These are phyloP conservation scores for Trematocara variabile DNA, from an alignment of 2,113 vertebrate species.

Conservation along the genomic window DNA sequence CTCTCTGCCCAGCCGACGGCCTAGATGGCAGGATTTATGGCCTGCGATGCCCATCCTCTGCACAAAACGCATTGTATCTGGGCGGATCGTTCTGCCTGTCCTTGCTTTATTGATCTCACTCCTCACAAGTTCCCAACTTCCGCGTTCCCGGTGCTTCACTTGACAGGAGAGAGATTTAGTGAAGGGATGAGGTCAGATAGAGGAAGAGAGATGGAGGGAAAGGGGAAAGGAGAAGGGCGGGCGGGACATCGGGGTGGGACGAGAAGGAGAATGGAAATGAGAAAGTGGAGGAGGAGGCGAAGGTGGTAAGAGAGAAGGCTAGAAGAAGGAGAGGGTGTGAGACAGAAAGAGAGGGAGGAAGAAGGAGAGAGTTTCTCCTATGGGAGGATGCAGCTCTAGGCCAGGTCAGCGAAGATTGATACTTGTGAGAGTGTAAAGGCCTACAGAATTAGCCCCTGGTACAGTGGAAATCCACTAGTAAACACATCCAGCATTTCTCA, in stretches of 20 bases:
- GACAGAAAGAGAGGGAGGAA: neutral
- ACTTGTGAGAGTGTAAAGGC: constrained; percentile 47
- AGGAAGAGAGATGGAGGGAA: constrained; percentile 52
- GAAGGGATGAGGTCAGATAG: constrained; percentile 73
- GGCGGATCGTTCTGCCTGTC: constrained; percentile 69
- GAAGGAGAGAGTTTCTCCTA: constrained; percentile 38
- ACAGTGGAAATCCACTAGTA: constrained; percentile 56
- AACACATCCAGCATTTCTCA: constrained; percentile 59
- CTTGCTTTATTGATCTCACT: constrained; percentile 78
- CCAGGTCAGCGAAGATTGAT: constrained; percentile 69
- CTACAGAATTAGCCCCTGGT: constrained; percentile 52
- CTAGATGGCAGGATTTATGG: constrained; percentile 68
- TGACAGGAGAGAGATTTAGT: constrained; percentile 76
- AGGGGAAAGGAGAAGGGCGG: neutral
- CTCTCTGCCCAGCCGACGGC: constrained; percentile 36
- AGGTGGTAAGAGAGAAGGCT: neutral
- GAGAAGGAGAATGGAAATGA: constrained; percentile 14
- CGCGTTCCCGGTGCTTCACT: constrained; percentile 65
- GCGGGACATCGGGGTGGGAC: neutral
- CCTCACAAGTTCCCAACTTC: constrained; percentile 77
- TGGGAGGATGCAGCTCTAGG: constrained; percentile 50
- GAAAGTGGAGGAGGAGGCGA: neutral
- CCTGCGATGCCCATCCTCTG: constrained; percentile 48
- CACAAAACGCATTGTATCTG: constrained; percentile 64
- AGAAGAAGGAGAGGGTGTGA: neutral